Evolutionary conservation across 2,113 vertebrate genomes (phyloP).

Genomic region (Catharus bicknelli): DNA sequence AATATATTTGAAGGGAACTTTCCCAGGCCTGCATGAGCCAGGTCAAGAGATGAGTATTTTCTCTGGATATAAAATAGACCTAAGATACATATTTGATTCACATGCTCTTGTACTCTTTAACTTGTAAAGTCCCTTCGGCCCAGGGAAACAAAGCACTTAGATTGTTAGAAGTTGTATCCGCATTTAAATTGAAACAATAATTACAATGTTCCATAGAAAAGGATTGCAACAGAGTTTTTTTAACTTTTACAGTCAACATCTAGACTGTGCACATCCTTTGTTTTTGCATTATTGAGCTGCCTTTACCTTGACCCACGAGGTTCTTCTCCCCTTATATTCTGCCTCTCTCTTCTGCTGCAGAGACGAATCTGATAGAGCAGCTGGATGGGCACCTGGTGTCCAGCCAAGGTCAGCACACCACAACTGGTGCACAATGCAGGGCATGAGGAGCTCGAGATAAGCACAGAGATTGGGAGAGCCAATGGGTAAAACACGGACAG

Average conservation of each 20-base stretch:
- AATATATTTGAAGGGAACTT: not conserved
- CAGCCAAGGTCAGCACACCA: not conserved
- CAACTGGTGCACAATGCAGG: too few species aligned
- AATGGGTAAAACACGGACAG: not conserved
- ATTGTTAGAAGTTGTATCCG: not conserved
- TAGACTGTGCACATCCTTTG: not conserved
- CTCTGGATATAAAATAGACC: not conserved
- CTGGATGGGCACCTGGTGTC: not conserved
- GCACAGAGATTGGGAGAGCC: not conserved
- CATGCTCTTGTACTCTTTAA: not conserved
- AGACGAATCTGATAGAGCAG: not conserved
- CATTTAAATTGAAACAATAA: not conserved
- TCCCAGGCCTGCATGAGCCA: not conserved
- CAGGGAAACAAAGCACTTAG: not conserved
- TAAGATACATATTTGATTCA: not conserved
- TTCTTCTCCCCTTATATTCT: not conserved
- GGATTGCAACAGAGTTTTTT: not conserved
- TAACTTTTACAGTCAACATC: not conserved
- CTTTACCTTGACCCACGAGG: not conserved
- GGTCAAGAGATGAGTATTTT: slow-evolving; percentile 23
- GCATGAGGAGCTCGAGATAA: not conserved
- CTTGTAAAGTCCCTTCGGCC: not conserved
- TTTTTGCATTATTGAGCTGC: not conserved
- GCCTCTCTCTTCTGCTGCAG: too few species aligned
- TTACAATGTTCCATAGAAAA: not conserved